Base-by-base conservation (phyloP, 2,888 invertebrate genomes). In the Eristalis tenax region DNA sequence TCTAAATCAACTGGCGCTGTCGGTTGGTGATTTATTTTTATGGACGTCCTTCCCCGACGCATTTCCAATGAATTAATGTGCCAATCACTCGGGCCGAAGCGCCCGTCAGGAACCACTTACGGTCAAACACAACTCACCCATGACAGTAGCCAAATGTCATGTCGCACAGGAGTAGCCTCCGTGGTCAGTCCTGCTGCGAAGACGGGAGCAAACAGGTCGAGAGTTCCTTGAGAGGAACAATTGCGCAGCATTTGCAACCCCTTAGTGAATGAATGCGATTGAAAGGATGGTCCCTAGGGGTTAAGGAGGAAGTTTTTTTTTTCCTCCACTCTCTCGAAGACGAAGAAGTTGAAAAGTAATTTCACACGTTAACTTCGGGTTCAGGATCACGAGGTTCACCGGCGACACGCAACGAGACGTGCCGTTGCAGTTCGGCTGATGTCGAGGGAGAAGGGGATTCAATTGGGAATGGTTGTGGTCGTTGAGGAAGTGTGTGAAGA, bases 41-140 rank as follows among this genome's bases (percentile, higher is more conserved):
- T 50, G 50, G 50, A 50, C n/a, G 23, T 43, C 64, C 38, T 68
- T 18, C n/a, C 10, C 10, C 26, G 11, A 18, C 22, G 38, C 23
- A 57, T 63, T 59, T 78, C 79, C 63, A 75, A 23, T 70, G 82
- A 82, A 86, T 86, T 74, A 82, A 82, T 65, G 43, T 86, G 85
- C 82, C 85, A 86, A 86, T 86, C 82, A 86, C 73, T 70, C 32
- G 69, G 2, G 13, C 40, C 66, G 57, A 64, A 65, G 66, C 43
- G 73, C 26, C n/a, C 22, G 59, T 50, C 40, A 4, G 68, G 77
- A 75, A 87, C 56, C 78, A 86, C 85, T 86, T 82, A 75, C 40
- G 86, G 86, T 82, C 86, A 83, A 75, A 79, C 74, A 57, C 40
- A 83, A 65, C 61, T 78, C 83, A 76, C 74, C 83, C 66, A 61